These are phyloP conservation scores for Bruchidius siliquastri DNA, from an alignment of 2,888 invertebrate genomes.

Conservation along the genomic window DNA sequence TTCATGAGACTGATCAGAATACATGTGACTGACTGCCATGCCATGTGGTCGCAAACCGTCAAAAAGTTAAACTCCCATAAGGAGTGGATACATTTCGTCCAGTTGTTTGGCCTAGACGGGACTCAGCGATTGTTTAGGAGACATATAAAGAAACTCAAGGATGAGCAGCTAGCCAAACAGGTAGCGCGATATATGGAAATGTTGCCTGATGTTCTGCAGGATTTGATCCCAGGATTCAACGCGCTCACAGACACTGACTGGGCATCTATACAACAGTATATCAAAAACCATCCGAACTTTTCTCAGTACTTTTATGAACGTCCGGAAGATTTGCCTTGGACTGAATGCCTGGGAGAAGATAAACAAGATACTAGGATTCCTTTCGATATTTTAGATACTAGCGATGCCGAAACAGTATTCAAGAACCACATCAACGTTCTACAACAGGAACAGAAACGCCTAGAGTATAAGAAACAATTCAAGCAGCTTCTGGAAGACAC, in stretches of 20 bases:
- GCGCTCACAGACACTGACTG: slow-evolving; percentile 77
- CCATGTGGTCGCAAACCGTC: slow-evolving; percentile 81
- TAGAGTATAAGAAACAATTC: slow-evolving; percentile 92
- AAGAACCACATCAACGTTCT: slow-evolving; percentile 86
- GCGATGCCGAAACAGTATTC: slow-evolving; percentile 89
- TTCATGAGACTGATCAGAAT: slow-evolving; percentile 81
- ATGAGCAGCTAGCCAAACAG: slow-evolving; percentile 72
- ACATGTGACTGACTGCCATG: slow-evolving; percentile 77
- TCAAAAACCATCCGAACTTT: slow-evolving; percentile 90
- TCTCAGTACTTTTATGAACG: slow-evolving; percentile 87
- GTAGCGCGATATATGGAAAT: slow-evolving; percentile 73
- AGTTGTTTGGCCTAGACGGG: slow-evolving; percentile 65
- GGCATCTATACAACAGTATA: slow-evolving; percentile 78
- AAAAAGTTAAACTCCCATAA: slow-evolving; percentile 82
- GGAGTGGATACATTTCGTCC: slow-evolving; percentile 84
- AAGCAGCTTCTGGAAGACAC: slow-evolving; percentile 89
- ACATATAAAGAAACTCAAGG: slow-evolving; percentile 75
- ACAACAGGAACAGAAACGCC: slow-evolving; percentile 85
- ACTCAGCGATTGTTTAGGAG: slow-evolving; percentile 68
- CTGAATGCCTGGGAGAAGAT: slow-evolving; percentile 63
- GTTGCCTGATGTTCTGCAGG: slow-evolving; percentile 70
- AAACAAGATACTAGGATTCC: slow-evolving; percentile 76
- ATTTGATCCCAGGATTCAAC: slow-evolving; percentile 73
- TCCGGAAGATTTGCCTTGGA: slow-evolving; percentile 73
- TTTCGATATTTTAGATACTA: slow-evolving; percentile 84